Conservation (phyloP, 2,113 vertebrate genomes). For the Dicentrarchus labrax region DNA sequence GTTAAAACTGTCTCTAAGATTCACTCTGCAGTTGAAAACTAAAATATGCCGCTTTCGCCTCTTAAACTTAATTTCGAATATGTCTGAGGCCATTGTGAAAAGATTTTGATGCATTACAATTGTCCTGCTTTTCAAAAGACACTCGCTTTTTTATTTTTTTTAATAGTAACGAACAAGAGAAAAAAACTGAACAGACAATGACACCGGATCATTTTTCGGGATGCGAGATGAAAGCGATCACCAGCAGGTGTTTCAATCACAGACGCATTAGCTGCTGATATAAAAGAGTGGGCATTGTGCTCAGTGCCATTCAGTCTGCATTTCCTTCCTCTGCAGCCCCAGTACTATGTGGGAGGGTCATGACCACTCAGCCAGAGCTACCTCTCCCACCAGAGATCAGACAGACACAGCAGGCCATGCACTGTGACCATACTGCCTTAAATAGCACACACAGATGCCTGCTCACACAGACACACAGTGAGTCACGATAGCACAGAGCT, state of each 20-base stretch:
- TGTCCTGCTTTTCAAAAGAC: conserved; percentile 5
- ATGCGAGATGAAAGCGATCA: conserved; percentile 53
- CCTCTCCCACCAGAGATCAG: conserved; percentile 58
- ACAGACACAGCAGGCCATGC: conserved; percentile 49
- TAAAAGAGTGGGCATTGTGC: conserved; percentile 55
- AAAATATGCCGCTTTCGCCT: background rate
- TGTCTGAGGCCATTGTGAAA: background rate
- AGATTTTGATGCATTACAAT: conserved; percentile 1
- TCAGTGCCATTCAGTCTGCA: conserved; percentile 35
- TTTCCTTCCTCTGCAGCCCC: conserved; percentile 43
- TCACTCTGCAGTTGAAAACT: background rate
- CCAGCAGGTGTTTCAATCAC: conserved; percentile 48
- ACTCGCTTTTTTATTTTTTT: background rate
- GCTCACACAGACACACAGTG: conserved; percentile 56
- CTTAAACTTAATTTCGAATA: conserved; percentile 8
- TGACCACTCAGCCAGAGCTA: conserved; percentile 59
- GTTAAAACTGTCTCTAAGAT: background rate
- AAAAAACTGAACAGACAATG: conserved; percentile 22
- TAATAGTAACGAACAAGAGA: conserved; percentile 3
- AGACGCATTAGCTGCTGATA: conserved; percentile 53
- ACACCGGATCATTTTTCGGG: background rate
- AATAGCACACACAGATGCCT: conserved; percentile 62
- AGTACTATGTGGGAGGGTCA: conserved; percentile 54
- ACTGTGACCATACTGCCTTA: conserved; percentile 35
- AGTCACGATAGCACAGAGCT: conserved; percentile 45